These are phyloP conservation scores for Stramonita haemastoma DNA, from an alignment of 2,888 invertebrate genomes.

Conservation along the genomic window DNA sequence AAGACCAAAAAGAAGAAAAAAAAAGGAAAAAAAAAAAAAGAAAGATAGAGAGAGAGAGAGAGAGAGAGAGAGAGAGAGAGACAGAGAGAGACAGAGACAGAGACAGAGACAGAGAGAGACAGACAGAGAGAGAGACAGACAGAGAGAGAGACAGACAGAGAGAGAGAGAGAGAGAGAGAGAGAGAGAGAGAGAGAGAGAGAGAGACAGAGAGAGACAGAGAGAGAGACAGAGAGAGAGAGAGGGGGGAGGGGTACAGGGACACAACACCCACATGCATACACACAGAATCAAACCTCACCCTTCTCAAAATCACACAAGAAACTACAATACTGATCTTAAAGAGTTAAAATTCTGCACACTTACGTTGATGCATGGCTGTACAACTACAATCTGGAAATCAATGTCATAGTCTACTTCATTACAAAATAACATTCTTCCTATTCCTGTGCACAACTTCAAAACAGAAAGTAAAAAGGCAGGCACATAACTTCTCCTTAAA, in stretches of 20 bases:
- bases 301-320: neutral
- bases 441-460: neutral
- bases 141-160: neutral
- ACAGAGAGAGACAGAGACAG: neutral
- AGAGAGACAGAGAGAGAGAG: neutral
- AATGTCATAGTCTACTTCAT: too few relatives aligned
- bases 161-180: neutral
- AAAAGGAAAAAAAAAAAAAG: neutral
- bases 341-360: too few relatives aligned
- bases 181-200: neutral
- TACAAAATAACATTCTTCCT: neutral
- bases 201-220: neutral
- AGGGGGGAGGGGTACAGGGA: too few relatives aligned
- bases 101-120: neutral
- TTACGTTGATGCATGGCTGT: too few relatives aligned
- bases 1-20: too few relatives aligned
- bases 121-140: neutral
- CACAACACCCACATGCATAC: neutral
- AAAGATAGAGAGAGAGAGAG: neutral
- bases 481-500: too few relatives aligned
- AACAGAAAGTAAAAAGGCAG: neutral
- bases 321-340: neutral
- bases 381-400: too few relatives aligned
- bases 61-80: neutral
- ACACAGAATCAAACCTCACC: too few relatives aligned